These are phyloP conservation scores for Dicaeum eximium DNA, from an alignment of 2,113 vertebrate genomes.

Conservation along the genomic window DNA sequence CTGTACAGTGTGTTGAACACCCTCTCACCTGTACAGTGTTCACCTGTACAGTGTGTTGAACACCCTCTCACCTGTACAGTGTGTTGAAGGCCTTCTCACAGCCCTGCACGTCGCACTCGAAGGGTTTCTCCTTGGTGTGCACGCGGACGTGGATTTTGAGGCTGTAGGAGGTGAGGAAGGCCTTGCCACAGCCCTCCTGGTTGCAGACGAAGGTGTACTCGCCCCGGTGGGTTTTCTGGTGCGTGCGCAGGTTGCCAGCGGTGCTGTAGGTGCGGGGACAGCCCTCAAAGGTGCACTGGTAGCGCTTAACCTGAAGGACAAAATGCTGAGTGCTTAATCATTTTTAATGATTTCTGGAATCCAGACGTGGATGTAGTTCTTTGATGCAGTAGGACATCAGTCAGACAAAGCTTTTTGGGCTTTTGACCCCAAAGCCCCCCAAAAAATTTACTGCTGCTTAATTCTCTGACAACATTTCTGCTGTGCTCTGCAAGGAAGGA, in stretches of 20 bases:
- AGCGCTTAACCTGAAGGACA: conserved; percentile 88
- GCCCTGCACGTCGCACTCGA: conserved; percentile 96
- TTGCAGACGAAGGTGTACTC: conserved; percentile 99
- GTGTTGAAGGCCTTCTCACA: conserved; percentile 98
- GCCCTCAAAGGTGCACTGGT: conserved; percentile 97
- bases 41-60: neutral
- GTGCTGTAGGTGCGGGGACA: conserved; percentile 98
- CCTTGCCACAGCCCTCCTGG: conserved; percentile 96
- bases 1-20: neutral
- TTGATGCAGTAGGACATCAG: neutral
- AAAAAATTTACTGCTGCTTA: rapidly evolving
- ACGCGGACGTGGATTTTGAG: conserved; percentile 97
- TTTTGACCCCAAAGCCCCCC: neutral
- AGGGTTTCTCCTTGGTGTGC: conserved; percentile 98
- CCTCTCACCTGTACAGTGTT: conserved; percentile 54
- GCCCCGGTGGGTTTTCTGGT: conserved; percentile 96
- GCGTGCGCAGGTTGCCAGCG: conserved; percentile 94
- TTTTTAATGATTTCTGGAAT: neutral
- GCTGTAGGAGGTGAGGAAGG: conserved; percentile 98
- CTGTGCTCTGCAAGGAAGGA: neutral
- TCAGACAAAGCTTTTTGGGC: too few species aligned
- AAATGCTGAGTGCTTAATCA: neutral
- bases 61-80: conserved; percentile 55
- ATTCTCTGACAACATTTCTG: neutral
- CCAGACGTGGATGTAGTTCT: neutral